These are phyloP conservation scores for Mugil cephalus DNA, from an alignment of 2,113 vertebrate genomes.

Conservation along the genomic window DNA sequence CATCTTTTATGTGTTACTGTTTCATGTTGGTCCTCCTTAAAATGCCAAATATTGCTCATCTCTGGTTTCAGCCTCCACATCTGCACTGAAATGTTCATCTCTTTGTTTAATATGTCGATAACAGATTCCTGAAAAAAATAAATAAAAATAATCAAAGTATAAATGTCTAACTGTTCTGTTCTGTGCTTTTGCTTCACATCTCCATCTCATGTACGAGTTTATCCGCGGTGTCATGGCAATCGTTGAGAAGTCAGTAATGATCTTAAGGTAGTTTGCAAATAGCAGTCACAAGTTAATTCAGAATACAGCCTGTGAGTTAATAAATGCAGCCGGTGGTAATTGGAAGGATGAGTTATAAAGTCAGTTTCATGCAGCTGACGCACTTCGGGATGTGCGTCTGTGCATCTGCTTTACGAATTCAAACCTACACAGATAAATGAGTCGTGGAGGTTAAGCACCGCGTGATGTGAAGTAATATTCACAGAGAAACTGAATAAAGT, in stretches of 20 bases:
- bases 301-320: neutral
- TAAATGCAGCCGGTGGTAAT: constrained; percentile 37
- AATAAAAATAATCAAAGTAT: neutral
- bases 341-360: constrained; percentile 3
- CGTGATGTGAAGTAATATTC: neutral
- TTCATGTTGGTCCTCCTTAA: neutral
- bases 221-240: too few relatives aligned
- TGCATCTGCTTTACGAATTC: constrained; percentile 1
- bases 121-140: too few relatives aligned
- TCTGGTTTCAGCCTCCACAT: neutral
- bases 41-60: constrained; percentile 3
- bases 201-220: too few relatives aligned
- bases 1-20: constrained; percentile 4
- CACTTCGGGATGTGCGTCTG: neutral
- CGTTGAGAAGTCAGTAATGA: too few relatives aligned
- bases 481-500: neutral
- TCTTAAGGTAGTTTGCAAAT: constrained; percentile 3
- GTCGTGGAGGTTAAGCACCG: neutral
- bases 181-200: too few relatives aligned
- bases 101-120: neutral
- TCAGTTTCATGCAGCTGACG: neutral
- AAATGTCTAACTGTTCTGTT: too few relatives aligned
- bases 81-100: neutral
- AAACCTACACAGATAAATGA: neutral
- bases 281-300: neutral